phyloP scores from a whole-genome alignment of 2,888 invertebrate species.

The Digitonthophagus gazella region DNA sequence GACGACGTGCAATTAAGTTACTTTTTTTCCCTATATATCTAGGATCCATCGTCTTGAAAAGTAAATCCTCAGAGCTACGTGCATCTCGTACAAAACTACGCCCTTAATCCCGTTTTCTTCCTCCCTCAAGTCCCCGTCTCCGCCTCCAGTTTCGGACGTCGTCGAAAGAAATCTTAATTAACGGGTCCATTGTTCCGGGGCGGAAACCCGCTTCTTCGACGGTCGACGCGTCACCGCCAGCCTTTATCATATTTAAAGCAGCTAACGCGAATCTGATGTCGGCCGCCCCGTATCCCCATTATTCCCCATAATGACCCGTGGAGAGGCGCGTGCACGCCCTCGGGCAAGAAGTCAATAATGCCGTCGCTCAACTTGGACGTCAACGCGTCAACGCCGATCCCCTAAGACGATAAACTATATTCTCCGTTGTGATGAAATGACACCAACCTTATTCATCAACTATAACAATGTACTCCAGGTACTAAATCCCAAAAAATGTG shows the following conservation, averaged over 20 bases:
- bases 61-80: not conserved
- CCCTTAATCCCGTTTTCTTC: slow-evolving; percentile 4
- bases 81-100: not conserved
- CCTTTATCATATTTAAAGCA: slow-evolving; percentile 32
- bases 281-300: slow-evolving; percentile 20
- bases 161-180: slow-evolving; percentile 73
- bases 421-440: not conserved
- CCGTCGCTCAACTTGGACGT: slow-evolving; percentile 14
- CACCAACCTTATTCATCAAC: not conserved
- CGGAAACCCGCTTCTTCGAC: slow-evolving; percentile 56
- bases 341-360: slow-evolving; percentile 18
- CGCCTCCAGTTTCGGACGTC: not conserved
- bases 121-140: not conserved
- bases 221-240: slow-evolving; percentile 35
- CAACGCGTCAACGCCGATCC: not conserved
- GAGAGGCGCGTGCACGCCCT: slow-evolving; percentile 15
- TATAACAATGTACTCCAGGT: no score
- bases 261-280: slow-evolving; percentile 29
- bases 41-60: no score
- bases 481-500: not conserved
- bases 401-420: not conserved
- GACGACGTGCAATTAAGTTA: no score
- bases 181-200: slow-evolving; percentile 71
- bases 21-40: no score
- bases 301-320: slow-evolving; percentile 22